Evolutionary conservation across 2,113 vertebrate species (phyloP), one percentile per base, ranked within the genome.

Genomic region (Aepyceros melampus): DNA sequence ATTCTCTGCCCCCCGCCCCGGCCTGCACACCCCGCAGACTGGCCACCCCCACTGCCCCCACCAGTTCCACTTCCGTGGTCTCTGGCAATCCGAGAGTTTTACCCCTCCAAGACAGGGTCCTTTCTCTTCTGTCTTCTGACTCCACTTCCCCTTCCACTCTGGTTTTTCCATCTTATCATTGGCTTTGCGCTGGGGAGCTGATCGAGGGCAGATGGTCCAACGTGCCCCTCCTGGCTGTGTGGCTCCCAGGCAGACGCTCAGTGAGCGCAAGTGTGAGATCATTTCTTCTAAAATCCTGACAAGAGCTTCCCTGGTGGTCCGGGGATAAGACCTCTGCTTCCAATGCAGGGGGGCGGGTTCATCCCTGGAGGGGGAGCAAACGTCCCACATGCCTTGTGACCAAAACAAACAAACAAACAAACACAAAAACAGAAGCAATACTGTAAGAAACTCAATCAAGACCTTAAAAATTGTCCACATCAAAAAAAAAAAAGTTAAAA

Each of bases 1-100:
- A 55, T 71, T 71, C 36, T 55, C 19, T 17, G 14, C 14, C 29
- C 12, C 5, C 6, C 7, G 1, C 25, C 27, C n/a, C 3, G 0
- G 67, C 43, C 33, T 40, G 36, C 53, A 33, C 9, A 87, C 5
- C 40, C 40, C 1, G 0, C 33, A 5, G 14, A 58, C 53, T 31
- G 29, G 2, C 19, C 51, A 36, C 31, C n/a, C 45, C 8, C 25
- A 74, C 1, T 8, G 58, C 7, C 43, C 76, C 27, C 14, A 74
- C 12, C 9, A 56, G 12, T 11, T 15, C 64, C 31, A 49, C 40
- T 17, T 36, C 12, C 27, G 0, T 19, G 5, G 31, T n/a, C 47
- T 64, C 71, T n/a, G 71, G 6, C 55, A 25, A 7, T 9, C 27
- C 0, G 6, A n/a, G 14, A 45, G 49, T 19, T 78, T 33, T 23